Conservation (phyloP, 2,113 vertebrate genomes). For the Corydoras maculifer region DNA sequence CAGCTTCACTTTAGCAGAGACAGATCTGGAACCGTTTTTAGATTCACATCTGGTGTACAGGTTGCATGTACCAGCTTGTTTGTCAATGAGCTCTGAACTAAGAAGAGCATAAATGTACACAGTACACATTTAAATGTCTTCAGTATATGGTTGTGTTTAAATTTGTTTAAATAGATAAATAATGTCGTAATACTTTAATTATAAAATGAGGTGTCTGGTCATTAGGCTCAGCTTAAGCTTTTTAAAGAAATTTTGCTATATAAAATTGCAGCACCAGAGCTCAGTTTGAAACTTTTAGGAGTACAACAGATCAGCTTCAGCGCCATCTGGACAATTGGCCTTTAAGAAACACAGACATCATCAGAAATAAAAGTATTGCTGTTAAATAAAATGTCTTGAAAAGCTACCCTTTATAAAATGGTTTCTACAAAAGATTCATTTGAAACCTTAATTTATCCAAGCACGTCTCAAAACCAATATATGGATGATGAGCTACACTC, state of each 20-base stretch:
- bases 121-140: not conserved
- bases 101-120: not conserved
- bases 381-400: no score
- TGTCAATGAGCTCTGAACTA: no score
- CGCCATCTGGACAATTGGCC: not conserved
- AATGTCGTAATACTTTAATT: no score
- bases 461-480: not conserved
- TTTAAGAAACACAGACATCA: not conserved
- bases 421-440: not conserved
- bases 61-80: not conserved
- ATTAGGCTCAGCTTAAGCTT: no score
- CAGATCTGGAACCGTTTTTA: conserved; percentile 20
- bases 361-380: no score
- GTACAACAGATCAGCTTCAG: no score
- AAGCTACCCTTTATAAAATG: not conserved
- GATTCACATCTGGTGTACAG: conserved; percentile 28
- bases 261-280: no score
- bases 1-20: conserved; percentile 6
- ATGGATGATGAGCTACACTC: conserved; percentile 3
- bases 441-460: not conserved
- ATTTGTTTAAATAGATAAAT: no score
- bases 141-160: no score
- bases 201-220: no score
- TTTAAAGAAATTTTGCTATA: no score
- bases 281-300: no score